Evolutionary conservation across 1,140 invertebrate species (phyloP), one percentile per base, ranked within the genome.

Genomic region (Dolichoris vasculosae): DNA sequence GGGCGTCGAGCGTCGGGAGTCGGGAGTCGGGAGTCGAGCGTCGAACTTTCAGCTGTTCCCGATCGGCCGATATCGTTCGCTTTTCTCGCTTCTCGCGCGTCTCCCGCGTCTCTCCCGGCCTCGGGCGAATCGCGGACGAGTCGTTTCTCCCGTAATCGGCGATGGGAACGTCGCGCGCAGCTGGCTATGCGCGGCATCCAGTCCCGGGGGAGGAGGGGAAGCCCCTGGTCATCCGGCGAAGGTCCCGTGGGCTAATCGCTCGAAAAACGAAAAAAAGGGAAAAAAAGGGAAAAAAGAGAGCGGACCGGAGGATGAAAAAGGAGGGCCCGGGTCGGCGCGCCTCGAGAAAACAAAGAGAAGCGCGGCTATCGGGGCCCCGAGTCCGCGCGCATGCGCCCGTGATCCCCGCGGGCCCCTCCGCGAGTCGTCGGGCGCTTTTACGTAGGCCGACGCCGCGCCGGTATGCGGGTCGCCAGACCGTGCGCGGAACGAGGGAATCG

Each of bases 391-490:
- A 20, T 71, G 81, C 64, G 67, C n/a, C 17, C 20, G 7, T n/a
- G 63, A 9, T 63, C n/a, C 26, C 46, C 69, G 38, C 69, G 35
- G 15, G 8, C 17, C 51, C 17, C 38, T 38, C 35, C 32, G 40
- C 20, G 6, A 73, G 30, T 46, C 35, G 40, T 13, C 71, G 20
- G 38, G 2, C 35, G 76, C 76, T 59, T 78, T 78, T 40, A 46
- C 46, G 48, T 55, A n/a, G 40, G 46, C 48, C 48, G 75, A 26
- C 30, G 55, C 78, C 43, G 30, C 73, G 71, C 26, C 83, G 63
- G 75, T 79, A 84, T 84, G 83, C 83, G 83, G 83, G 83, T 84
- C 83, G 63, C 46, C 82, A 23, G 40, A 67, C 38, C 73, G 69
- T 46, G 40, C 38, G 82, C 69, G 30, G 2, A 9, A 7, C n/a